Base-by-base conservation (phyloP, 1,140 invertebrate genomes). In the Caenorhabditis elegans region DNA sequence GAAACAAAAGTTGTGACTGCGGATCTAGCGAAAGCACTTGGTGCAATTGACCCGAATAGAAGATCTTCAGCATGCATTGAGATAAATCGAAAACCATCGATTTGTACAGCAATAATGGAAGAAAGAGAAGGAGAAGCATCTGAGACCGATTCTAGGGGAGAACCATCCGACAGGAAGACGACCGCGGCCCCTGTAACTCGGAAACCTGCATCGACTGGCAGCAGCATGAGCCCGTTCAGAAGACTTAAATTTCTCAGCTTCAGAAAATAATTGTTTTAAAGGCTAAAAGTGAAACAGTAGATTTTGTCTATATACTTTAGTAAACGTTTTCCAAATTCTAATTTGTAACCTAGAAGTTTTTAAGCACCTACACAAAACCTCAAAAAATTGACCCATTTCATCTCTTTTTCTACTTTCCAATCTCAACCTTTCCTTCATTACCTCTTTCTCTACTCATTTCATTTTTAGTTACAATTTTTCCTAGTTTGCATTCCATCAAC, bases 171-270 rank as follows among this genome's bases (percentile, higher is more conserved):
- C 17, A 60, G 28, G 34, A 60, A 34, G 17, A 31, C 31, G 0
- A 13, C 15, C 22, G 34, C 60, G 22, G 60, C 60, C 2, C 60
- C 60, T 6, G 60, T 39, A 0, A 70, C 60, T 19, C 31, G 34
- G 5, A 70, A 70, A 13, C 34, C 60, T 39, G 60, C 60, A 39
- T 70, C 60, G 2, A 70, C 60, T 43, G 60, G 60, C 19, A 70
- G 60, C 10, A 36, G 34, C 26, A 70, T 70, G 60, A 70, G 60
- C n/a, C 60, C 60, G 1, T 70, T 70, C 60, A 70, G 60, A 39
- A 70, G 60, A 24, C 34, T 70, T 6, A 70, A 70, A n/a, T 70
- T 70, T 34, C 34, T 70, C n/a, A 39, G 34, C n/a, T 70, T 70
- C 60, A 13, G 60, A 10, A 70, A 70, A 70, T 31, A 39, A 43